A percentile compares a stretch with the other conserved stretches of the same genome.
phyloP scores from a whole-genome alignment of 2,888 invertebrate genomes.

The Lithophane leautieri region DNA sequence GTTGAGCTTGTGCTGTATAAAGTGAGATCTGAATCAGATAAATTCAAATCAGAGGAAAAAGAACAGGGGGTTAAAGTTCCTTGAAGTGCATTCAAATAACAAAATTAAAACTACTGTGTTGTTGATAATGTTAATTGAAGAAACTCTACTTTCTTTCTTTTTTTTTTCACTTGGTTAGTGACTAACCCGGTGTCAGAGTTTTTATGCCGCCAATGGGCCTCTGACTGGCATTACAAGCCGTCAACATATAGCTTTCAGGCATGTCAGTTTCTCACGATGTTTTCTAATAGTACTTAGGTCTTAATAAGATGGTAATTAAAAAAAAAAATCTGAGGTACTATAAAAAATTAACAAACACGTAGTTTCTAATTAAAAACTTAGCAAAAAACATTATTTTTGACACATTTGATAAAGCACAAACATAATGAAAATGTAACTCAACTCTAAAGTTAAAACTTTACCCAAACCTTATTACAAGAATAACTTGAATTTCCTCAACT shows the following conservation, averaged over 20 bases:
- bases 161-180: no score
- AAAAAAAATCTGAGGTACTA: not conserved
- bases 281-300: not conserved
- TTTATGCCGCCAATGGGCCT: no score
- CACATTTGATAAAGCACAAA: not conserved
- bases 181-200: no score
- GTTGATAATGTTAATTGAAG: not conserved
- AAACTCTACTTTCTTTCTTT: not conserved
- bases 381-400: not conserved
- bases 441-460: constrained; percentile 28
- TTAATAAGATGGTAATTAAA: not conserved
- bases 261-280: no score
- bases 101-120: not conserved
- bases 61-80: not conserved
- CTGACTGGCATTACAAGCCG: no score
- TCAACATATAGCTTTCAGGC: no score
- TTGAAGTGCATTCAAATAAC: not conserved
- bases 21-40: constrained; percentile 8
- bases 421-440: constrained; percentile 11
- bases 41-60: not conserved
- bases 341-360: not conserved
- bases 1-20: not conserved
- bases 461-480: constrained; percentile 47
- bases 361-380: not conserved
- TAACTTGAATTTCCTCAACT: constrained; percentile 52